Base-by-base conservation (phyloP, 2,888 invertebrate genomes). In the Cheilosia impressa region DNA sequence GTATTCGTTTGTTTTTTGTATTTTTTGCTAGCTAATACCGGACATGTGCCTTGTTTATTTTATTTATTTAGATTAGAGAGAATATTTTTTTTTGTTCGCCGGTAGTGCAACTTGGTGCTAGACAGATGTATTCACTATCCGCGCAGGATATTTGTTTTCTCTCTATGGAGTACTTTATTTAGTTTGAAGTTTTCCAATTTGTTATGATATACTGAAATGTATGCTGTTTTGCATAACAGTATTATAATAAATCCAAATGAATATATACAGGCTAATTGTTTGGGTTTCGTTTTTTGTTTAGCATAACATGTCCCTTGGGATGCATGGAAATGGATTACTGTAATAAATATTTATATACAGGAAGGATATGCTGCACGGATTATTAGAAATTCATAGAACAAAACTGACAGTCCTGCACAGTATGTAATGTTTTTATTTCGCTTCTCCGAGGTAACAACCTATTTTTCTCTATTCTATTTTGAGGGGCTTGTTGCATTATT, bases 21-120 rank as follows among this genome's bases (percentile, higher is more conserved):
- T 66, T 62, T 73, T 43, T 77, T 52, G 15, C 65, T 65, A 38
- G 53, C 83, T 83, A 83, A 78, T 73, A 73, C 78, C 72, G 83
- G 83, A 73, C 68, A 78, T 78, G 78, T 55, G 72, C 66, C 62
- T 73, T 63, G 78, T 50, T 71, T 83, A 57, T 72, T 82, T 77
- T 78, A 73, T 78, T 78, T 83, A 83, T 78, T 77, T 72, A 62
- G 15, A 47, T 17, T 52, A 22, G 50, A 50, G 19, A 50, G 22
- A 9, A 19, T 50, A 22, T 50, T 50, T 24, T 50, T 24, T 15
- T 24, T 4, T 24, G 13, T 24, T 15, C 22, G 22, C 9, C 13
- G 9, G 10, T 24, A 22, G 24, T 24, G 24, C 2, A 52, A 52
- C 13, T 15, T 22, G 52, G 15, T 22, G 22, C 13, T 52, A 27